Percentiles rank a stretch among this genome's conserved stretches.
These are phyloP conservation scores for Opisthograptis luteolata DNA, from an alignment of 2,888 invertebrate genomes.

Conservation along the genomic window DNA sequence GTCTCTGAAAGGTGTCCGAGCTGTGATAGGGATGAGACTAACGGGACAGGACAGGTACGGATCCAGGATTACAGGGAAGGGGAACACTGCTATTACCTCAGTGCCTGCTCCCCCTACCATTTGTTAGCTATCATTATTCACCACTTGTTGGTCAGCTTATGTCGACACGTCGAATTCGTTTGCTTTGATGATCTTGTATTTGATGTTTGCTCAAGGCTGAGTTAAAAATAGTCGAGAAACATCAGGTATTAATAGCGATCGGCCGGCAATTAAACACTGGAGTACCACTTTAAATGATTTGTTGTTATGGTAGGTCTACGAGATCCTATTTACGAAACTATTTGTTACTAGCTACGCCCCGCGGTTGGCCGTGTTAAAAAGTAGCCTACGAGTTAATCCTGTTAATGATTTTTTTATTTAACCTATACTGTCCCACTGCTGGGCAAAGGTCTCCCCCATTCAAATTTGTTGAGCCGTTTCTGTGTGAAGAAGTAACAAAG, in stretches of 20 bases:
- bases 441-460: too few relatives aligned
- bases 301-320: too few relatives aligned
- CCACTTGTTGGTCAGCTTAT: conserved; percentile 1
- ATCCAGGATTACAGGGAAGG: background rate
- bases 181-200: conserved; percentile 24
- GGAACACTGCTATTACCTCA: too few relatives aligned
- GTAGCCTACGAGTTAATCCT: too few relatives aligned
- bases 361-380: too few relatives aligned
- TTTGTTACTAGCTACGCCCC: too few relatives aligned
- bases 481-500: too few relatives aligned
- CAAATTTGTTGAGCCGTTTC: too few relatives aligned
- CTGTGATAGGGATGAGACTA: background rate
- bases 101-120: too few relatives aligned
- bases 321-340: too few relatives aligned
- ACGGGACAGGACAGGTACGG: background rate
- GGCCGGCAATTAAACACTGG: conserved; percentile 15
- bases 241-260: conserved; percentile 17
- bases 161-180: conserved; percentile 11
- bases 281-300: conserved; percentile 17
- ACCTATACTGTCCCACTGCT: too few relatives aligned
- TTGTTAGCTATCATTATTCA: conserved; percentile 12
- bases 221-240: conserved; percentile 17
- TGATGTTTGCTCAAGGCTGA: conserved; percentile 16
- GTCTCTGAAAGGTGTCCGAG: background rate
- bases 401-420: too few relatives aligned